These are phyloP conservation scores for Aradophagus sp. DNA, from an alignment of 1,140 invertebrate genomes.

Conservation along the genomic window DNA sequence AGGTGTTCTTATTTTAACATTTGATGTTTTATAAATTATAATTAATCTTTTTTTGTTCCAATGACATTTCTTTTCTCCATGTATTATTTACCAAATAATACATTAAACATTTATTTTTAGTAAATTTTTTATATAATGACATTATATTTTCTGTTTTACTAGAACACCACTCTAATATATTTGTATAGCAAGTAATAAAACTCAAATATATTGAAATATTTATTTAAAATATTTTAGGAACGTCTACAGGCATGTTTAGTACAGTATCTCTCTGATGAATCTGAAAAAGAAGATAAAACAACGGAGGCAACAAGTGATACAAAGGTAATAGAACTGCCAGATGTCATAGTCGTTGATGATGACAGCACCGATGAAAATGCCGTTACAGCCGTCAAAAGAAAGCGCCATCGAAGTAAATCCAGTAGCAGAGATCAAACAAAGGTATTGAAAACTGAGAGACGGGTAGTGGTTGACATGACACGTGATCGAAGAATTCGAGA, in stretches of 20 bases:
- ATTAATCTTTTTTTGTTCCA: too few relatives aligned
- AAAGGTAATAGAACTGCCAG: slow-evolving; percentile 63
- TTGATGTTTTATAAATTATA: too few relatives aligned
- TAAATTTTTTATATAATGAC: too few relatives aligned
- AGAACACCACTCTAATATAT: too few relatives aligned
- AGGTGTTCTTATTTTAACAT: too few relatives aligned
- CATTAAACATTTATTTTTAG: too few relatives aligned
- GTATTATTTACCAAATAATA: too few relatives aligned
- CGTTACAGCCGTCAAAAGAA: slow-evolving; percentile 50
- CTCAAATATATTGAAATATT: too few relatives aligned
- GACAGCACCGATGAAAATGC: slow-evolving; percentile 64
- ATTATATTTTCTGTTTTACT: too few relatives aligned
- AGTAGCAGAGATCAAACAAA: slow-evolving; percentile 66
- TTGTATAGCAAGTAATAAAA: too few relatives aligned
- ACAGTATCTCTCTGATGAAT: slow-evolving; percentile 72
- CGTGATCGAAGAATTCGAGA: slow-evolving; percentile 65
- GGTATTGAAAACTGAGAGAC: slow-evolving; percentile 66
- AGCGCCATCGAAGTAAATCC: slow-evolving; percentile 65
- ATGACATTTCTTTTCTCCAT: too few relatives aligned
- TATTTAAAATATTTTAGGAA: slow-evolving; percentile 73
- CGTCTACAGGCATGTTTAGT: slow-evolving; percentile 78
- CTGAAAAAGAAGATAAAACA: slow-evolving; percentile 66
- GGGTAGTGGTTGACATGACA: slow-evolving; percentile 70
- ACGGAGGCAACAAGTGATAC: slow-evolving; percentile 35
- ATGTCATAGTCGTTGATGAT: slow-evolving; percentile 72